Percentiles rank a stretch among this genome's conserved stretches.
Evolutionary conservation across 2,888 invertebrate species (phyloP).

Genomic region (Mythimna ferrago): DNA sequence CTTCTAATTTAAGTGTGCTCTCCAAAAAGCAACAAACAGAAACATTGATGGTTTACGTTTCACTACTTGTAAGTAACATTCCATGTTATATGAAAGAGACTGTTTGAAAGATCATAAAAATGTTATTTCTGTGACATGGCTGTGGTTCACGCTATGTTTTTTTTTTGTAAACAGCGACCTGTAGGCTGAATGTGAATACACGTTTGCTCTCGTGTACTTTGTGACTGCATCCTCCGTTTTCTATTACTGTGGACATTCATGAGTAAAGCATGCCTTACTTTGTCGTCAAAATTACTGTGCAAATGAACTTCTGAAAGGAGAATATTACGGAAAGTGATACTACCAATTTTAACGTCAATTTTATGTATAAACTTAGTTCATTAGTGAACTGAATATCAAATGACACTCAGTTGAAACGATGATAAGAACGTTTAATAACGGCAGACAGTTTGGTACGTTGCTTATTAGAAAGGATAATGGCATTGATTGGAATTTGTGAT

Average conservation of each 20-base stretch:
- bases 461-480: slow-evolving; percentile 60
- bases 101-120: slow-evolving; percentile 65
- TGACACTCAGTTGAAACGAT: slow-evolving; percentile 30
- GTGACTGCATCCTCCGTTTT: slow-evolving; percentile 51
- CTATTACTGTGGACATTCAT: slow-evolving; percentile 57
- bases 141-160: slow-evolving; percentile 60
- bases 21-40: slow-evolving; percentile 60
- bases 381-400: slow-evolving; percentile 39
- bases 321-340: slow-evolving; percentile 7
- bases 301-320: slow-evolving; percentile 27
- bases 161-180: slow-evolving; percentile 64
- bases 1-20: slow-evolving; percentile 51
- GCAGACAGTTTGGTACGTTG: slow-evolving; percentile 26
- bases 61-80: slow-evolving; percentile 62
- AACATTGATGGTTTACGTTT: slow-evolving; percentile 61
- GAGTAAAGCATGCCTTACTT: slow-evolving; percentile 4
- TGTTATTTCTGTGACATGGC: slow-evolving; percentile 68
- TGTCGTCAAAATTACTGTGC: slow-evolving; percentile 37
- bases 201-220: slow-evolving; percentile 52
- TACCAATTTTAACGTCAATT: neutral
- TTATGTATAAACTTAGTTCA: slow-evolving; percentile 18
- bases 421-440: slow-evolving; percentile 43
- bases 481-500: slow-evolving; percentile 79
- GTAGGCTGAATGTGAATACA: slow-evolving; percentile 50
- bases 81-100: slow-evolving; percentile 63